phyloP scores from a whole-genome alignment of 2,797 vertebrate species.

The Tangara arthus region DNA sequence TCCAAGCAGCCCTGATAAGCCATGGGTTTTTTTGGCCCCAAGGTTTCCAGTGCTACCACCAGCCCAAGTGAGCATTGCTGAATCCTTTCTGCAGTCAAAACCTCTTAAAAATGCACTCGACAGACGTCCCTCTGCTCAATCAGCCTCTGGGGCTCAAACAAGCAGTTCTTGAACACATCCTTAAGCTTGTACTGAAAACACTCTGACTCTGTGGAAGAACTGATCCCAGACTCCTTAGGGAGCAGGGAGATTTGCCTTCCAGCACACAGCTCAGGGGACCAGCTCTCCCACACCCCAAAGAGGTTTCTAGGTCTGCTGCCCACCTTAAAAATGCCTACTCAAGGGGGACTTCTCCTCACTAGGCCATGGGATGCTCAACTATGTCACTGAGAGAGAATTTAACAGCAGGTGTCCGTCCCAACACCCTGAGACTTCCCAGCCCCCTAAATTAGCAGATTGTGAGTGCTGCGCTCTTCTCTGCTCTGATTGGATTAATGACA shows the following conservation, averaged over 20 bases:
- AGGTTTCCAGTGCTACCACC: not conserved
- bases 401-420: not conserved
- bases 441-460: not conserved
- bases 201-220: not conserved
- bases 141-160: not conserved
- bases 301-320: not conserved
- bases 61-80: not conserved
- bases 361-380: fast-evolving
- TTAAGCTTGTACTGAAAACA: not conserved
- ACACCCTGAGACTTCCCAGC: not conserved
- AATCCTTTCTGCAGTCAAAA: not conserved
- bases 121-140: not conserved
- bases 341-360: not conserved
- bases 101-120: fast-evolving
- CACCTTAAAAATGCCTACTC: fast-evolving
- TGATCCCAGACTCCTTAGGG: fast-evolving
- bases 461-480: not conserved
- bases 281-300: not conserved
- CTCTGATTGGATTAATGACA: not conserved
- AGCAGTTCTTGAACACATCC: not conserved
- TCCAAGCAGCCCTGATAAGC: not conserved
- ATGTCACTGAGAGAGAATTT: not conserved
- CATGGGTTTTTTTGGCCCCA: fast-evolving
- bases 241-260: not conserved
- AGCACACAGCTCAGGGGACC: not conserved